Evolutionary conservation across 2,797 vertebrate genomes (phyloP).

Genomic region (Ctenochaetus hawaiiensis): DNA sequence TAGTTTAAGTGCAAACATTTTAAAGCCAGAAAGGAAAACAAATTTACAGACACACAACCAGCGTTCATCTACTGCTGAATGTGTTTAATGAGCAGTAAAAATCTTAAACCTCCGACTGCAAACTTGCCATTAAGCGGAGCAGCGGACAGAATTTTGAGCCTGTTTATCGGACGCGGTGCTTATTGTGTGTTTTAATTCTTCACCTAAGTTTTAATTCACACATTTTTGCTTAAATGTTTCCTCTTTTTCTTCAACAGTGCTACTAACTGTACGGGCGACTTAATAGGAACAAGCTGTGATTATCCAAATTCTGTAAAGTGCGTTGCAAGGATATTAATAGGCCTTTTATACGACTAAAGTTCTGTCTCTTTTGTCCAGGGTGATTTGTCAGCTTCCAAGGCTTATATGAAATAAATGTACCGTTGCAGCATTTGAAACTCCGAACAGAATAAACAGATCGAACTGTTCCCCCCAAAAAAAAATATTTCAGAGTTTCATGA

Average conservation of each 20-base stretch:
- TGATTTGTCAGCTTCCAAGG: constrained; percentile 32
- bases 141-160: constrained; percentile 22
- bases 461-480: constrained; percentile 23
- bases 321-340: constrained; percentile 1
- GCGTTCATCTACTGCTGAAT: constrained; percentile 8
- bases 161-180: neutral
- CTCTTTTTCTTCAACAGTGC: neutral
- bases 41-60: neutral
- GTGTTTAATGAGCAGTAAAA: constrained; percentile 38
- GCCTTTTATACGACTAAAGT: neutral
- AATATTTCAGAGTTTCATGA: constrained; percentile 42
- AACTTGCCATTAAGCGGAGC: constrained; percentile 31
- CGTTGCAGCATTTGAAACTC: constrained; percentile 3
- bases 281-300: neutral
- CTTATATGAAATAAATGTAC: constrained; percentile 21
- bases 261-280: constrained; percentile 1
- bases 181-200: neutral
- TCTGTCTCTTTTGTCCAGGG: constrained; percentile 1
- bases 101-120: constrained; percentile 38
- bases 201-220: constrained; percentile 1
- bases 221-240: neutral
- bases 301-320: neutral
- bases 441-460: constrained; percentile 32
- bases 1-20: no score
- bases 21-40: no score